Percentiles rank a stretch among this genome's conserved stretches.
Evolutionary conservation across 2,113 vertebrate species (phyloP).

Genomic region (Galbula dea): DNA sequence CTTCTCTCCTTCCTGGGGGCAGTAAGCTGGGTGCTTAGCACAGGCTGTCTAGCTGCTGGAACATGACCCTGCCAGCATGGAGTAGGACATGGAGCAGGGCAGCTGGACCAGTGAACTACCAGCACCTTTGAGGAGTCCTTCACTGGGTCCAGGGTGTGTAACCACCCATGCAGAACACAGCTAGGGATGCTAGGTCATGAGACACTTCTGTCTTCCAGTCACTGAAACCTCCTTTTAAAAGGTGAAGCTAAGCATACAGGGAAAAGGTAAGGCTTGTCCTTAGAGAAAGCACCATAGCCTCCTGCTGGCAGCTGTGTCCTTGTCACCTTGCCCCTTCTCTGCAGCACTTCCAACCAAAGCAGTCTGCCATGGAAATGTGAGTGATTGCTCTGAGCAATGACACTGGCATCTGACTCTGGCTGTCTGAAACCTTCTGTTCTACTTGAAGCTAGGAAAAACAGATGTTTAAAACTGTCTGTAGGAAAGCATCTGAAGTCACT

Average conservation of each 20-base stretch:
- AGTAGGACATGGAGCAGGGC: neutral
- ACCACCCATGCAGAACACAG: neutral
- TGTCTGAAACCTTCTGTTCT: neutral
- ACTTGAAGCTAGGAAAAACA: neutral
- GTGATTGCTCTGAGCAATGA: neutral
- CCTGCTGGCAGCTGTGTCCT: neutral
- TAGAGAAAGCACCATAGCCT: neutral
- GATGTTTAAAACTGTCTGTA: neutral
- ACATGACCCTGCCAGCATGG: accelerated
- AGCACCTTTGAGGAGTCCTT: neutral
- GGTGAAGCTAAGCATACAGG: neutral
- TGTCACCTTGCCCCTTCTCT: neutral
- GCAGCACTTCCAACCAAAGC: neutral
- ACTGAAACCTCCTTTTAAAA: neutral
- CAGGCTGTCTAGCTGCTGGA: neutral
- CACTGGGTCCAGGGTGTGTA: neutral
- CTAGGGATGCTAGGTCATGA: neutral
- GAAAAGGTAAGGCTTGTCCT: neutral
- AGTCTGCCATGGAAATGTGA: accelerated
- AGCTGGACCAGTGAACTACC: neutral
- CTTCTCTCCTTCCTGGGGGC: neutral
- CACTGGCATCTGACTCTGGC: neutral
- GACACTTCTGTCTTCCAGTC: neutral
- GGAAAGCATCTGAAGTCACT: neutral
- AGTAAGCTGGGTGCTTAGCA: neutral